Percentiles rank a stretch among this genome's conserved stretches.
Evolutionary conservation across 2,797 vertebrate genomes (phyloP).

Genomic region (Sebastes aleutianus): DNA sequence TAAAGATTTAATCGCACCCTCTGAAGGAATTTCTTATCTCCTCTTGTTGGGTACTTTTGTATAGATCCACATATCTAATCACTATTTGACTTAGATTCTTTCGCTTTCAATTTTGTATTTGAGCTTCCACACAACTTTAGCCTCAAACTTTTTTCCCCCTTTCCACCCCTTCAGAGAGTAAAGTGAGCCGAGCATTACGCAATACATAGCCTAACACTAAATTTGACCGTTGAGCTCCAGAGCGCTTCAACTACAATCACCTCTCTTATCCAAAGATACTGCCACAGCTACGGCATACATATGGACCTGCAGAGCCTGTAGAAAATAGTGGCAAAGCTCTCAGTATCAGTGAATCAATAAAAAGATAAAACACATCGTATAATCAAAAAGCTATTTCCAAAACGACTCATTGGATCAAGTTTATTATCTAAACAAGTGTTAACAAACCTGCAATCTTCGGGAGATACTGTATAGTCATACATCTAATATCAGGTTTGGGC

Average conservation of each 20-base stretch:
- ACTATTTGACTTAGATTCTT: conserved; percentile 9
- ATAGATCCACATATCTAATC: neutral
- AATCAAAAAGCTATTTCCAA: neutral
- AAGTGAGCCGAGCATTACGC: conserved; percentile 52
- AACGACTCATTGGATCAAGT: neutral
- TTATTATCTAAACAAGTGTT: neutral
- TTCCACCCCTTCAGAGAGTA: conserved; percentile 14
- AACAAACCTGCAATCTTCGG: neutral
- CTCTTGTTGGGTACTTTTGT: neutral
- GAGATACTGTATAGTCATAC: neutral
- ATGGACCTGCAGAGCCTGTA: neutral
- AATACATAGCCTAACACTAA: conserved; percentile 52
- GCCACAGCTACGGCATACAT: neutral
- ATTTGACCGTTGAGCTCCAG: conserved; percentile 68
- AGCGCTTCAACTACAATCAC: conserved; percentile 40
- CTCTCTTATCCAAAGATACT: conserved; percentile 10
- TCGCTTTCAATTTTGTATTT: neutral
- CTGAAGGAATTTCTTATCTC: conserved; percentile 1
- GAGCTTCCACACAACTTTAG: neutral
- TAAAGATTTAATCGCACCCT: neutral
- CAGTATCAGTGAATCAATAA: neutral
- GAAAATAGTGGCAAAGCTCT: neutral
- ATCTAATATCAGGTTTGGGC: neutral
- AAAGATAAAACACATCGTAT: neutral
- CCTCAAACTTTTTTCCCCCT: neutral